Evolutionary conservation across 2,113 vertebrate species (phyloP).

Genomic region (Neoarius graeffei): DNA sequence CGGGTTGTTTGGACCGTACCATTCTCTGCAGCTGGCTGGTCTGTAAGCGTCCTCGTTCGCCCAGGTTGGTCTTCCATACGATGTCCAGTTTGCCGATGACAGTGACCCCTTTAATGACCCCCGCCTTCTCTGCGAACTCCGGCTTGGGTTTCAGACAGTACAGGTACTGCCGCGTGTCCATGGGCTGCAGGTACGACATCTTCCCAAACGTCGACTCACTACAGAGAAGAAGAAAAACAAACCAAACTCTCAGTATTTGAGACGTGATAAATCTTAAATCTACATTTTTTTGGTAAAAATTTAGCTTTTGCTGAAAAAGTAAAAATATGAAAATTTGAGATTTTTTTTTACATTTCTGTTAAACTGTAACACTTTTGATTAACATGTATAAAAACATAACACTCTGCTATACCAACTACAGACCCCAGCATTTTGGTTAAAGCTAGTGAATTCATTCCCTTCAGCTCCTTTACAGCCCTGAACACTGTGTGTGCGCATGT

Average conservation of each 20-base stretch:
- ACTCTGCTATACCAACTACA: neutral
- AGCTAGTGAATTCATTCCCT: neutral
- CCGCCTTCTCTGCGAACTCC: constrained; percentile 96
- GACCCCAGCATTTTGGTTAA: neutral
- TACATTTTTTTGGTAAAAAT: no score
- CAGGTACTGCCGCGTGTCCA: constrained; percentile 96
- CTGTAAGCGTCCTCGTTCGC: constrained; percentile 92
- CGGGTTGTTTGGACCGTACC: constrained; percentile 67
- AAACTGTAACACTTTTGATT: no score
- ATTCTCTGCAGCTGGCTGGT: constrained; percentile 98
- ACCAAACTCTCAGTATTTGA: neutral
- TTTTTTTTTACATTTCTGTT: no score
- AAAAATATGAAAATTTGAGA: neutral
- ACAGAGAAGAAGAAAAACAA: neutral
- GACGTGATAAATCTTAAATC: neutral
- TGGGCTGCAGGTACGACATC: constrained; percentile 93
- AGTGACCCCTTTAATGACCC: constrained; percentile 96
- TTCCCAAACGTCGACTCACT: constrained; percentile 94
- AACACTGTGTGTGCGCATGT: neutral
- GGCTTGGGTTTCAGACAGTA: constrained; percentile 97
- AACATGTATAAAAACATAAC: neutral
- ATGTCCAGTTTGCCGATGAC: constrained; percentile 98
- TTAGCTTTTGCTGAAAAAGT: neutral
- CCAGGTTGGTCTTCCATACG: constrained; percentile 98
- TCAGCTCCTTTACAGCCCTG: neutral